Conservation (phyloP, 2,113 vertebrate genomes). For the Apodemus speciosus region DNA sequence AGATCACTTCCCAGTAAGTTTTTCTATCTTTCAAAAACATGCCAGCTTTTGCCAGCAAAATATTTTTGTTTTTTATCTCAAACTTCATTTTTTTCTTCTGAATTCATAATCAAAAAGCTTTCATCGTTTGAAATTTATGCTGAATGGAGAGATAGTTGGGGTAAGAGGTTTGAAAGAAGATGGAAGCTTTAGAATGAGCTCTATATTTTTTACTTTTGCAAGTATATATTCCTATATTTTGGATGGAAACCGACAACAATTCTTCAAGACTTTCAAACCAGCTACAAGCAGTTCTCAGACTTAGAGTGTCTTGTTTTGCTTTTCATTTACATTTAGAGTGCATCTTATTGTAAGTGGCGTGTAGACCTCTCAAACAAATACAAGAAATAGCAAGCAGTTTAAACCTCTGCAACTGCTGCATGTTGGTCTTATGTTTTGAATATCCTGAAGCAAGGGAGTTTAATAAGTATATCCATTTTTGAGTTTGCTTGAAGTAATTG, state of each 20-base stretch:
- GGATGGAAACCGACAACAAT: neutral
- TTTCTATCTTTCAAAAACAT: neutral
- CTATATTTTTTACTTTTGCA: slow-evolving; percentile 17
- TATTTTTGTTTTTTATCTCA: neutral
- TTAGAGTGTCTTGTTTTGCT: slow-evolving; percentile 55
- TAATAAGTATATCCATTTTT: slow-evolving; percentile 50
- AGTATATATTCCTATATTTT: neutral
- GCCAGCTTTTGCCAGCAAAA: neutral
- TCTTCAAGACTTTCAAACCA: neutral
- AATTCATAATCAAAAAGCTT: slow-evolving; percentile 5
- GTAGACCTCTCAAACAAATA: slow-evolving; percentile 40
- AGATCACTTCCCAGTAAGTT: neutral
- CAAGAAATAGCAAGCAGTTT: slow-evolving; percentile 11
- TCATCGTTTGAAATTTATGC: slow-evolving; percentile 40
- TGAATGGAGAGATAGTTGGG: neutral
- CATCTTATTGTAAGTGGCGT: neutral
- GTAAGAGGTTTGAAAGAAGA: neutral
- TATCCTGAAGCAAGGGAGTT: neutral
- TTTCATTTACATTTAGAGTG: slow-evolving; percentile 71
- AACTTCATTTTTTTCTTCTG: slow-evolving; percentile 6
- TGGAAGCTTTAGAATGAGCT: neutral
- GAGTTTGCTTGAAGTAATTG: slow-evolving; percentile 32
- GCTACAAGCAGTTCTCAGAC: neutral
- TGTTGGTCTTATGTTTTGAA: neutral
- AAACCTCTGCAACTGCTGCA: slow-evolving; percentile 32